Conservation (phyloP, 1,140 invertebrate genomes). For the Dreissena rostriformis region DNA sequence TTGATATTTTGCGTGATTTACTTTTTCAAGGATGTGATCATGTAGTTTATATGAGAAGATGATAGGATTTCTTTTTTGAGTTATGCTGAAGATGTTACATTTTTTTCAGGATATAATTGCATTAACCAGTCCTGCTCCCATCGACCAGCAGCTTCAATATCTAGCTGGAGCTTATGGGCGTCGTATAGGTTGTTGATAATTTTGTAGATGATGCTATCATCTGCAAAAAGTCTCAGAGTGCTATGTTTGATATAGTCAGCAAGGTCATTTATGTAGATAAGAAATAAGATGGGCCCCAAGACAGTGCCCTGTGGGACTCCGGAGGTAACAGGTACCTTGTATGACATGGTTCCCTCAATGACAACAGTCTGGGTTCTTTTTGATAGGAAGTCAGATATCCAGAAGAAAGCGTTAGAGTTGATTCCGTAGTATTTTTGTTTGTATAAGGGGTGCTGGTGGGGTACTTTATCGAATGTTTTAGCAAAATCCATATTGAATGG, state of each 20-base stretch:
- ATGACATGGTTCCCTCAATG: slow-evolving; percentile 44
- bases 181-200: slow-evolving; percentile 30
- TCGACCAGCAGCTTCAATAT: slow-evolving; percentile 21
- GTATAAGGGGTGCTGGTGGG: no score
- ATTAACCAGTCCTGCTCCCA: slow-evolving; percentile 25
- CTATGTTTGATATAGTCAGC: slow-evolving; percentile 44
- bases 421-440: no score
- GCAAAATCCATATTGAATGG: no score
- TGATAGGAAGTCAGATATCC: slow-evolving; percentile 44
- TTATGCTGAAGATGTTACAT: slow-evolving; percentile 29
- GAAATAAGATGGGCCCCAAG: slow-evolving; percentile 53
- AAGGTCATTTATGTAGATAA: slow-evolving; percentile 69
- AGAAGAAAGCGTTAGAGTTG: slow-evolving; percentile 10
- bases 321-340: neutral
- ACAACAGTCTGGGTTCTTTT: slow-evolving; percentile 50
- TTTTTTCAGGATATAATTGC: slow-evolving; percentile 45
- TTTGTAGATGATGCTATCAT: neutral
- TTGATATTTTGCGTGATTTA: slow-evolving; percentile 30
- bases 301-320: slow-evolving; percentile 37
- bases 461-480: no score
- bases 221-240: slow-evolving; percentile 33
- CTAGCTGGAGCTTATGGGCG: slow-evolving; percentile 13
- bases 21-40: slow-evolving; percentile 26
- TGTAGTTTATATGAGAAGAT: slow-evolving; percentile 24
- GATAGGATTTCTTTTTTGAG: slow-evolving; percentile 2